A percentile compares a stretch with the other conserved stretches of the same genome.
phyloP scores from a whole-genome alignment of 2,797 vertebrate species.

The Tapirus indicus region DNA sequence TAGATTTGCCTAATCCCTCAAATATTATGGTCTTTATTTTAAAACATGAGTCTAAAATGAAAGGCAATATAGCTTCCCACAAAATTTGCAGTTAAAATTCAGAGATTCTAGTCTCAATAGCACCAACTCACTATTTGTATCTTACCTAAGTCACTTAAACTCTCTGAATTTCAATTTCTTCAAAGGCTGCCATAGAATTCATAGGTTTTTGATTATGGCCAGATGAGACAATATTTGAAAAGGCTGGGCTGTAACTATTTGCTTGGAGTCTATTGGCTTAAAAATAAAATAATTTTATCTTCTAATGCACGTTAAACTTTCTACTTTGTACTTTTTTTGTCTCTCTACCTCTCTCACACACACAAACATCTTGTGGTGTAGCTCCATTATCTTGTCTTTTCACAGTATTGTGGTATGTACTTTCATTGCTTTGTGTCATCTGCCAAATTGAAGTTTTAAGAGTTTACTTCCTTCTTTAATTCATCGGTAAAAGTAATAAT shows the following conservation, averaged over 20 bases:
- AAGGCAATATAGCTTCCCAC: background rate
- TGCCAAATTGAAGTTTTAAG: background rate
- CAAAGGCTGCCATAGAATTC: background rate
- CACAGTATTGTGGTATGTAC: background rate
- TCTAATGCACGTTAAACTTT: conserved; percentile 13
- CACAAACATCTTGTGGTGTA: background rate
- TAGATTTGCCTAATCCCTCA: background rate
- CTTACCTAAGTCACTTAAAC: background rate
- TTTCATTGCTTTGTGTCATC: background rate
- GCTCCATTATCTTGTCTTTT: background rate
- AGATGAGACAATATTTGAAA: background rate
- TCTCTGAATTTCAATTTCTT: conserved; percentile 1
- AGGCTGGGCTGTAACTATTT: background rate
- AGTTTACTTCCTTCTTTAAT: background rate
- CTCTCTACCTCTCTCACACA: background rate
- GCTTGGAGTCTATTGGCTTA: background rate
- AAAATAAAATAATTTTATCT: conserved; percentile 5
- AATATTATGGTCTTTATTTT: background rate
- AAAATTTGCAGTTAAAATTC: background rate
- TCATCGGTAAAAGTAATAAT: background rate
- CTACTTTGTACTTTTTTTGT: background rate
- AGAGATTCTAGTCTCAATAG: background rate
- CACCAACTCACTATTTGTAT: background rate
- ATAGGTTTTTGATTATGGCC: background rate
- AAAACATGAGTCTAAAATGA: background rate